phyloP scores from a whole-genome alignment of 92 coral and sea anemone species.

The Siderastrea radians region DNA sequence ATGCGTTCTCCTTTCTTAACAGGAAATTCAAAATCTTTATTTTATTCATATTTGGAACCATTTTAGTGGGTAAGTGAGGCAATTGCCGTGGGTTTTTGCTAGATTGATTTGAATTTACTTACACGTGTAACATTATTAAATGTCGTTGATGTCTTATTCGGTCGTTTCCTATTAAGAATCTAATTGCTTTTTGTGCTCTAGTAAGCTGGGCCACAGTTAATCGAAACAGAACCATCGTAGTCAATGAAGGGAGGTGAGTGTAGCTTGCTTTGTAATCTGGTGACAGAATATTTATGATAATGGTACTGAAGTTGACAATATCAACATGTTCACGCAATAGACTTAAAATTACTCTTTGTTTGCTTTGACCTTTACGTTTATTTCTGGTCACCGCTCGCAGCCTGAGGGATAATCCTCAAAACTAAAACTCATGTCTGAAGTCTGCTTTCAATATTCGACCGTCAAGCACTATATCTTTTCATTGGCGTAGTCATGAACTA shows the following conservation, averaged over 20 bases:
- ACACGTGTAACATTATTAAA: neutral
- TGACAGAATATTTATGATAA: neutral
- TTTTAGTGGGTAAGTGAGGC: slow-evolving; percentile 78
- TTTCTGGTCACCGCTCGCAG: too few species aligned
- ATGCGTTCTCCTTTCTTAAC: slow-evolving; percentile 77
- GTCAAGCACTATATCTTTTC: too few species aligned
- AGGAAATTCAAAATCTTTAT: slow-evolving; percentile 69
- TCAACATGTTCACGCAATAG: neutral
- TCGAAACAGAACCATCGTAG: slow-evolving; percentile 24
- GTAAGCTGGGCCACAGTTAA: slow-evolving; percentile 80
- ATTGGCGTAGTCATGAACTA: too few species aligned
- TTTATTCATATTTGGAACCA: slow-evolving; percentile 55
- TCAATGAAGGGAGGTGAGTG: slow-evolving; percentile 52
- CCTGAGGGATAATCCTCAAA: too few species aligned
- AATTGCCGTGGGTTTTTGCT: neutral
- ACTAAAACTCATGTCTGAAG: too few species aligned
- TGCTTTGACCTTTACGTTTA: too few species aligned
- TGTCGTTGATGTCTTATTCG: neutral
- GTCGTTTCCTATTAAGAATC: too few species aligned
- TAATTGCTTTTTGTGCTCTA: slow-evolving; percentile 22
- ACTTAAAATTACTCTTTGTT: neutral
- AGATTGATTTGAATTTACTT: neutral
- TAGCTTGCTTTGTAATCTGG: neutral
- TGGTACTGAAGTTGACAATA: neutral
- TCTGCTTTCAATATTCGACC: too few species aligned